These are phyloP conservation scores for Teleogryllus oceanicus DNA, from an alignment of 2,888 invertebrate species.

Conservation along the genomic window DNA sequence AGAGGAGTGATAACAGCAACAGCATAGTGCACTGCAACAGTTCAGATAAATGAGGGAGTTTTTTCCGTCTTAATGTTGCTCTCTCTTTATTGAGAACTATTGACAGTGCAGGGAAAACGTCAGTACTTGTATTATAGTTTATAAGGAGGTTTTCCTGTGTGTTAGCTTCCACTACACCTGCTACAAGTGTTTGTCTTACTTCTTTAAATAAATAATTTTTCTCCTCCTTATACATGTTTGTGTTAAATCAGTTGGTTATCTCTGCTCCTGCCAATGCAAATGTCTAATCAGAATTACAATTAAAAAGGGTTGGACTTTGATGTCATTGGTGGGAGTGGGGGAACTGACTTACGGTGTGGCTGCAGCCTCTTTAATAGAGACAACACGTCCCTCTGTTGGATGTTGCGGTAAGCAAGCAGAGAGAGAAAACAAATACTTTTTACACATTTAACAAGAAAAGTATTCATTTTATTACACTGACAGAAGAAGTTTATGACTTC, in stretches of 20 bases:
- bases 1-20: constrained; percentile 5
- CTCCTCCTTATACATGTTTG: constrained; percentile 24
- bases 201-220: neutral
- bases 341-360: constrained; percentile 27
- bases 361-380: neutral
- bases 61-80: constrained; percentile 30
- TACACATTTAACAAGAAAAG: neutral
- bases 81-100: constrained; percentile 36
- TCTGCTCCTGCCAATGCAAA: constrained; percentile 46
- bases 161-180: neutral
- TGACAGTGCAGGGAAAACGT: constrained; percentile 29
- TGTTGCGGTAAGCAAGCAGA: constrained; percentile 7
- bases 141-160: neutral
- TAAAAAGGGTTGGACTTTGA: constrained; percentile 50
- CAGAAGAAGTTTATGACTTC: neutral
- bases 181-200: neutral
- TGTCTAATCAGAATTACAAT: constrained; percentile 45
- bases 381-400: constrained; percentile 18
- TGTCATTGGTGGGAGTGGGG: constrained; percentile 46
- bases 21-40: constrained; percentile 30
- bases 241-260: constrained; percentile 30
- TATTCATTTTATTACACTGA: neutral
- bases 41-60: constrained; percentile 36
- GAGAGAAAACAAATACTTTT: neutral
- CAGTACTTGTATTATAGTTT: constrained; percentile 22